Evolutionary conservation across 2,888 invertebrate species (phyloP).

Genomic region (Euplexia lucipara): DNA sequence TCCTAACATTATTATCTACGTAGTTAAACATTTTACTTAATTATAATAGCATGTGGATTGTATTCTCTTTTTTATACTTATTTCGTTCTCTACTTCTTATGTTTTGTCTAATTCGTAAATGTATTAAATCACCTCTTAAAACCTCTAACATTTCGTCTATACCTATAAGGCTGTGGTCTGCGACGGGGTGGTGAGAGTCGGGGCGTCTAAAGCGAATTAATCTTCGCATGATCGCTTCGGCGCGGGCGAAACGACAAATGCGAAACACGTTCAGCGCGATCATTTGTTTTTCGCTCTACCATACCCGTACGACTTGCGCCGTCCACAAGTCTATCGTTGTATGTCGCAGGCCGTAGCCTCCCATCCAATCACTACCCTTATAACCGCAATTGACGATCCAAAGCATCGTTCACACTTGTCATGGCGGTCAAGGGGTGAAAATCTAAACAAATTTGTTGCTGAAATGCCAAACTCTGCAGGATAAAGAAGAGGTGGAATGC

Average conservation of each 20-base stretch:
- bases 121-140: conserved; percentile 15
- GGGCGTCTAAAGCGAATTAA: neutral
- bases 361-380: conserved; percentile 2
- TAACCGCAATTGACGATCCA: neutral
- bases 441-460: conserved; percentile 1
- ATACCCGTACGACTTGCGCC: neutral
- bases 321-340: too few species aligned
- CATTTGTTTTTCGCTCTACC: conserved; percentile 2
- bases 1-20: conserved; percentile 18
- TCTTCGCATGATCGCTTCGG: too few species aligned
- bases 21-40: conserved; percentile 48
- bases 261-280: neutral
- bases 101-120: conserved; percentile 17
- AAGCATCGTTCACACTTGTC: neutral
- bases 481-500: conserved; percentile 88
- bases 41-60: conserved; percentile 43
- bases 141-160: neutral
- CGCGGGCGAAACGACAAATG: neutral
- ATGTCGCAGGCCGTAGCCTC: conserved; percentile 9
- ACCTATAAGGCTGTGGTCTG: neutral
- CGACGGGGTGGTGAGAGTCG: too few species aligned
- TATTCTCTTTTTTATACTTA: conserved; percentile 33
- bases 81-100: conserved; percentile 41
- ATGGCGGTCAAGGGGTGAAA: neutral
- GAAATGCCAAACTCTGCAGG: conserved; percentile 68